A percentile compares a stretch with the other conserved stretches of the same genome.
phyloP scores from a whole-genome alignment of 2,888 invertebrate species.

The Automeris io region DNA sequence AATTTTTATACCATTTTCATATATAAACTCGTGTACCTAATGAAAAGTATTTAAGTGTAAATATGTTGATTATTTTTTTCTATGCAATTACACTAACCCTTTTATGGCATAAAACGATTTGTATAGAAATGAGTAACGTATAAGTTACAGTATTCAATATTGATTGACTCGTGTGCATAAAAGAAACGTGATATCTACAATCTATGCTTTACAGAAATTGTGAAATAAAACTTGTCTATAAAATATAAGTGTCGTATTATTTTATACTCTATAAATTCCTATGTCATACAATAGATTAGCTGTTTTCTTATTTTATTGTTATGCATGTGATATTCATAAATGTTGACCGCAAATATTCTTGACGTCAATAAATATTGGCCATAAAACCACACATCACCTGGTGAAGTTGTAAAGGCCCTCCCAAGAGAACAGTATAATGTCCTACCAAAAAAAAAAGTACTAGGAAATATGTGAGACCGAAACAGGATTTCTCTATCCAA shows the following conservation, averaged over 20 bases:
- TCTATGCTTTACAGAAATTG: slow-evolving; percentile 74
- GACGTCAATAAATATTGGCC: too few species aligned
- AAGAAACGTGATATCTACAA: slow-evolving; percentile 76
- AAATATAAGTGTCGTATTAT: slow-evolving; percentile 22
- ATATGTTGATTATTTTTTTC: slow-evolving; percentile 72
- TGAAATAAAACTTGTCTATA: slow-evolving; percentile 73
- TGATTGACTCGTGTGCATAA: slow-evolving; percentile 74
- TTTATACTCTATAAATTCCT: too few species aligned
- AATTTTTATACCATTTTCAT: slow-evolving; percentile 77
- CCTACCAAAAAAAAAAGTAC: too few species aligned
- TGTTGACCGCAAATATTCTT: too few species aligned
- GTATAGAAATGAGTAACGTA: slow-evolving; percentile 64
- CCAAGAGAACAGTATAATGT: too few species aligned
- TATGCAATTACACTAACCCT: slow-evolving; percentile 70
- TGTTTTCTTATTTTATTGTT: too few species aligned
- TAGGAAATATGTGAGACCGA: too few species aligned
- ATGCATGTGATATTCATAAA: too few species aligned
- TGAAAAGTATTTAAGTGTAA: slow-evolving; percentile 67
- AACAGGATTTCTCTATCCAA: too few species aligned
- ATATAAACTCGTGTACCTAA: slow-evolving; percentile 74
- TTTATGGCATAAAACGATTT: slow-evolving; percentile 65
- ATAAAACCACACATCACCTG: too few species aligned
- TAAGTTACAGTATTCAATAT: slow-evolving; percentile 63
- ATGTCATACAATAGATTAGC: too few species aligned
- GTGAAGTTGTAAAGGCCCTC: too few species aligned